Percentiles rank a stretch among this genome's conserved stretches.
Evolutionary conservation across 2,113 vertebrate species (phyloP).

Genomic region (Petrocephalus zakoni): DNA sequence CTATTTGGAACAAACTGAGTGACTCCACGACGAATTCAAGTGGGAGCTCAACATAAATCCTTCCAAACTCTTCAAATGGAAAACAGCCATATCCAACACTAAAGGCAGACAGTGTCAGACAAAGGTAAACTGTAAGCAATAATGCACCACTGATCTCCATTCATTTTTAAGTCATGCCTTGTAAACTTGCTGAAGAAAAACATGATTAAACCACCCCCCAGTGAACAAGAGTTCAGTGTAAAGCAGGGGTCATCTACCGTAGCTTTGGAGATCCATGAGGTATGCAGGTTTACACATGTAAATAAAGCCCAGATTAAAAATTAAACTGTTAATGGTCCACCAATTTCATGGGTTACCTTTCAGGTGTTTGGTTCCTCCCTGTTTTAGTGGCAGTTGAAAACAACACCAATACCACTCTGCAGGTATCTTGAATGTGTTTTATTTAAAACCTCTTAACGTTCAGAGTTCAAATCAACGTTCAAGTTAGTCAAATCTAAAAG

Average conservation of each 20-base stretch:
- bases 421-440: background rate
- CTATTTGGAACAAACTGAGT: background rate
- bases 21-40: background rate
- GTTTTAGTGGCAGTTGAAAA: background rate
- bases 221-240: background rate
- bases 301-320: background rate
- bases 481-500: background rate
- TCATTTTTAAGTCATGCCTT: background rate
- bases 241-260: background rate
- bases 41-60: background rate
- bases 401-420: background rate
- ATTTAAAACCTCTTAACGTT: background rate
- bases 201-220: background rate
- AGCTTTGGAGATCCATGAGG: background rate
- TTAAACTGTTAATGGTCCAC: background rate
- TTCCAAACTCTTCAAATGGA: background rate
- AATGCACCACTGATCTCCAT: background rate
- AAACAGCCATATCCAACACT: background rate
- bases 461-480: too few relatives aligned
- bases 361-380: background rate
- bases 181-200: background rate
- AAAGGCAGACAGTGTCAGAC: background rate
- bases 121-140: slow-evolving; percentile 13
- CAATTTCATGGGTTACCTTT: background rate
- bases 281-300: background rate